A percentile compares a stretch with the other conserved stretches of the same genome.
These are phyloP conservation scores for Rhagoletis pomonella DNA, from an alignment of 1,140 invertebrate species.

Conservation along the genomic window DNA sequence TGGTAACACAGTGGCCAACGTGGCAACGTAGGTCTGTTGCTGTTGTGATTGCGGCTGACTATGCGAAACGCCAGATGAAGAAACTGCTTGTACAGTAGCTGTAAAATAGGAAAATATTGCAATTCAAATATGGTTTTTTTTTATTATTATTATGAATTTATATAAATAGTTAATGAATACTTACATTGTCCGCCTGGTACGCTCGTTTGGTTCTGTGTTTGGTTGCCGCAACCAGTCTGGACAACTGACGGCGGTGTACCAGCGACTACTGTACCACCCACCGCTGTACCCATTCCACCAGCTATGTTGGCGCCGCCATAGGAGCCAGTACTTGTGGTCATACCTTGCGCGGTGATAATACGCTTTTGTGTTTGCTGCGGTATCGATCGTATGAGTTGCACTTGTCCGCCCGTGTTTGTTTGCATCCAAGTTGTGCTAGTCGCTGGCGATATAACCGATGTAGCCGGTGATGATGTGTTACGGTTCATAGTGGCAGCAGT, in stretches of 20 bases:
- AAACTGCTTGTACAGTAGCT: conserved; percentile 57
- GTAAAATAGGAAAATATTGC: conserved; percentile 24
- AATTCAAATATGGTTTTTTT: neutral
- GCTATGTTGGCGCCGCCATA: conserved; percentile 45
- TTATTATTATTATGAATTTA: neutral
- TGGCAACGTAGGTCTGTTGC: conserved; percentile 65
- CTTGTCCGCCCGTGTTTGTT: conserved; percentile 63
- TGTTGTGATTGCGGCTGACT: conserved; percentile 58
- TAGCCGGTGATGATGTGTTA: conserved; percentile 64
- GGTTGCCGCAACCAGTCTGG: conserved; percentile 17
- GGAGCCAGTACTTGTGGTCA: conserved; percentile 56
- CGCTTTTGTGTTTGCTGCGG: conserved; percentile 67
- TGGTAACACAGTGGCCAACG: conserved; percentile 71
- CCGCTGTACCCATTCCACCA: conserved; percentile 58
- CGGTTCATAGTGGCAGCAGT: conserved; percentile 58
- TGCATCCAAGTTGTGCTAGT: conserved; percentile 72
- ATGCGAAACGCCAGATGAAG: conserved; percentile 54
- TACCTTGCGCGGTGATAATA: conserved; percentile 69
- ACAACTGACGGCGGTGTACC: conserved; percentile 60
- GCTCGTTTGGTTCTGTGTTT: conserved; percentile 53
- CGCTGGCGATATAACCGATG: conserved; percentile 70
- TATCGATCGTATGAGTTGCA: conserved; percentile 71
- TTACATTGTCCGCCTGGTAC: conserved; percentile 57
- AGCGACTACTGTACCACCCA: conserved; percentile 58
- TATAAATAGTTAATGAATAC: neutral